Percentiles rank a stretch among this genome's conserved stretches.
Evolutionary conservation across 2,888 invertebrate species (phyloP).

Genomic region (Drosophila nr. perissopoda): DNA sequence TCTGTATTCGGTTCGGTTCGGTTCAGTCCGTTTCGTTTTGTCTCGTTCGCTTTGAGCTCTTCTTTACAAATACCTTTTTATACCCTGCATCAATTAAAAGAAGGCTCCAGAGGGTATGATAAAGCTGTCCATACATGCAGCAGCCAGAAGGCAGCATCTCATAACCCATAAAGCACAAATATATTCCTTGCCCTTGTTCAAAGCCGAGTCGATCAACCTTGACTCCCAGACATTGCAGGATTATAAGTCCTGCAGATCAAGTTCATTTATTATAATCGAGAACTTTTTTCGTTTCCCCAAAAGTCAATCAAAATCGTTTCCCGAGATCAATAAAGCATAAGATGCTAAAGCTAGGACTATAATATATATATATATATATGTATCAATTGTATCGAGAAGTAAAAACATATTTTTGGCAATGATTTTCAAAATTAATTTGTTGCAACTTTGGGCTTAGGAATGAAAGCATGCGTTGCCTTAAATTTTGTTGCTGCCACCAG

Average conservation of each 20-base stretch:
- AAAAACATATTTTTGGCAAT: no score
- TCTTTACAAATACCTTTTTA: conserved; percentile 38
- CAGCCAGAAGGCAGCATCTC: background rate
- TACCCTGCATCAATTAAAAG: conserved; percentile 1
- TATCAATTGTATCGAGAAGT: no score
- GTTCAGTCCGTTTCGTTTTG: conserved; percentile 34
- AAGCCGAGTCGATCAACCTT: background rate
- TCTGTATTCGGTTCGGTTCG: conserved; percentile 38
- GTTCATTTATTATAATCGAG: background rate
- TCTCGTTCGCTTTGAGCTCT: conserved; percentile 35
- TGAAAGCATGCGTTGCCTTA: no score
- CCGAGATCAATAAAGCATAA: background rate
- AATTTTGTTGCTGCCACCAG: no score
- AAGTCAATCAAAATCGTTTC: background rate
- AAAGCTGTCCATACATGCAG: no score
- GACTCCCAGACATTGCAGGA: background rate
- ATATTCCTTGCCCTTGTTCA: background rate
- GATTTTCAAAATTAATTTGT: no score
- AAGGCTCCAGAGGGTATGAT: background rate
- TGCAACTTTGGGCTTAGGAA: no score
- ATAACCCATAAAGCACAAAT: background rate
- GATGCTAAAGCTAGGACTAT: background rate
- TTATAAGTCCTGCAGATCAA: background rate
- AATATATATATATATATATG: background rate
- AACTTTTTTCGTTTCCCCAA: background rate